phyloP scores from a whole-genome alignment of 2,113 vertebrate species.

The Chamaetylas fuelleborni region DNA sequence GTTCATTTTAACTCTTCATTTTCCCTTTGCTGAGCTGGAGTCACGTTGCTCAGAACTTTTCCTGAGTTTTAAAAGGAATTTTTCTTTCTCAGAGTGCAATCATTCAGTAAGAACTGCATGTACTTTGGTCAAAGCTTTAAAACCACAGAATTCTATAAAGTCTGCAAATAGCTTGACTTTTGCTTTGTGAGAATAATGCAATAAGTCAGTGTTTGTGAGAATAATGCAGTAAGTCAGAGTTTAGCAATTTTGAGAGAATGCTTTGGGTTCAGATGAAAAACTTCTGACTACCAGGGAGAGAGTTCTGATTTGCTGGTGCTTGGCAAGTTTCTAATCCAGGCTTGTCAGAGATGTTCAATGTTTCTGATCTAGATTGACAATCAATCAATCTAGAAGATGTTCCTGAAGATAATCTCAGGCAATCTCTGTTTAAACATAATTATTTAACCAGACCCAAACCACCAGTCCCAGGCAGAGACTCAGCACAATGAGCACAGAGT shows the following conservation, averaged over 20 bases:
- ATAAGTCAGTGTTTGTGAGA: neutral
- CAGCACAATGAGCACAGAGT: neutral
- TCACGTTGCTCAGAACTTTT: neutral
- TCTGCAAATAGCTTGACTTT: neutral
- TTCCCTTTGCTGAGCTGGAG: neutral
- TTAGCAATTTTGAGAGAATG: neutral
- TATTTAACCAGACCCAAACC: neutral
- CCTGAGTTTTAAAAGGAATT: neutral
- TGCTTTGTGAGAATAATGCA: neutral
- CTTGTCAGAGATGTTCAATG: neutral
- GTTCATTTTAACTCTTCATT: neutral
- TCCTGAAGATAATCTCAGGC: neutral
- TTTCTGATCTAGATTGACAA: neutral
- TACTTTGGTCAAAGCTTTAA: neutral
- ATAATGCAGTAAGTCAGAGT: neutral
- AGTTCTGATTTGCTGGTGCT: neutral
- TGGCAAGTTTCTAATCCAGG: neutral
- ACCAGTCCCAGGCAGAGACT: neutral
- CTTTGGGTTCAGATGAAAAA: neutral
- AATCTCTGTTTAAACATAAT: neutral
- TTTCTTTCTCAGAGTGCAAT: neutral
- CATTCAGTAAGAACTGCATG: neutral
- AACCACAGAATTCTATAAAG: slow-evolving; percentile 15
- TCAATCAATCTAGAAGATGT: neutral
- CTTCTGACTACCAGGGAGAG: neutral